These are phyloP conservation scores for Eretmocerus hayati DNA, from an alignment of 2,888 invertebrate genomes.

Conservation along the genomic window DNA sequence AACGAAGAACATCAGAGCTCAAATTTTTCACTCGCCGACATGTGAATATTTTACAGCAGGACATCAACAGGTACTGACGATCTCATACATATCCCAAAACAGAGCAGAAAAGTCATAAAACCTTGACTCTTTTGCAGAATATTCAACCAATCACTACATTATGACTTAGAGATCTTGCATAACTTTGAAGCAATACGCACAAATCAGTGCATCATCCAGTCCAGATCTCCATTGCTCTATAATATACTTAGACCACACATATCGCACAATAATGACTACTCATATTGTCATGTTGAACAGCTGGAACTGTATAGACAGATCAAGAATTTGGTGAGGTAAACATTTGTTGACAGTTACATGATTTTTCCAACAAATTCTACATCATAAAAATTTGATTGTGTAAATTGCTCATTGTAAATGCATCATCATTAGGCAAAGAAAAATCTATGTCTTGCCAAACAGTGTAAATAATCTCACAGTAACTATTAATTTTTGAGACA, in stretches of 20 bases:
- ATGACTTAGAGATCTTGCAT: conserved; percentile 56
- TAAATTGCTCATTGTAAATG: too few species aligned
- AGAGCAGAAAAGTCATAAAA: too few species aligned
- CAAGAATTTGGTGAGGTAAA: conserved; percentile 44
- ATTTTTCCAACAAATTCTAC: not conserved
- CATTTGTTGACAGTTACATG: not conserved
- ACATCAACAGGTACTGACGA: conserved; percentile 35
- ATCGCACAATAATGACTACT: conserved; percentile 50
- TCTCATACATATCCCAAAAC: not conserved
- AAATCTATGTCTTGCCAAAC: too few species aligned
- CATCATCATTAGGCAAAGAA: too few species aligned
- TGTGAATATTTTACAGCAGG: conserved; percentile 31
- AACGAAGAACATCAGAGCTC: not conserved
- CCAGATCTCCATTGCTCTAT: conserved; percentile 55
- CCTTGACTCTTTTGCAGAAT: conserved; percentile 41
- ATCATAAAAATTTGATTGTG: not conserved
- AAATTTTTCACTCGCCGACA: conserved; percentile 27
- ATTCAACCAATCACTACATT: conserved; percentile 56
- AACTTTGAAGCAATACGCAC: conserved; percentile 54
- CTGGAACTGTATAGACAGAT: conserved; percentile 50
- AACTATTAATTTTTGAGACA: too few species aligned
- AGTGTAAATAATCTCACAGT: too few species aligned
- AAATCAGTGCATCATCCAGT: conserved; percentile 56
- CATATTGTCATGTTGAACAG: conserved; percentile 49
- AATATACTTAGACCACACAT: conserved; percentile 52